phyloP scores from a whole-genome alignment of 2,113 vertebrate genomes.

The Corythoichthys intestinalis region DNA sequence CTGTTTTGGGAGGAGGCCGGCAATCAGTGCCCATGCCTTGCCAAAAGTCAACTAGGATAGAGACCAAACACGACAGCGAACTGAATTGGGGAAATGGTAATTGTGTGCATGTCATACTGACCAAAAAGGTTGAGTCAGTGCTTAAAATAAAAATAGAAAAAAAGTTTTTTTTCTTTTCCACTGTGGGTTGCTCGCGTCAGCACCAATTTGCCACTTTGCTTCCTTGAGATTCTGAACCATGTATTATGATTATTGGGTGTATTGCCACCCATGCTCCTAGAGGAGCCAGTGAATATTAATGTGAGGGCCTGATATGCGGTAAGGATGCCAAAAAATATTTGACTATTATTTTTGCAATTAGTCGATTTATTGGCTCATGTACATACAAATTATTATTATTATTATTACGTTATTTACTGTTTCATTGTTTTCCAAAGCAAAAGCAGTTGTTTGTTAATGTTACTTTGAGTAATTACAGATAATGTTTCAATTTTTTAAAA shows the following conservation, averaged over 20 bases:
- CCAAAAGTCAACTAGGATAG: no score
- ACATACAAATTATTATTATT: no score
- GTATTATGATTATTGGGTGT: constrained; percentile 1
- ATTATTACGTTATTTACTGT: no score
- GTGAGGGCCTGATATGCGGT: background rate
- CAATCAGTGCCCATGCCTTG: background rate
- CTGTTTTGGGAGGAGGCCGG: no score
- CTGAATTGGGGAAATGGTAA: background rate
- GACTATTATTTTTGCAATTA: no score
- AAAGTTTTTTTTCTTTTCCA: constrained; percentile 19
- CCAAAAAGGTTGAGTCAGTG: constrained; percentile 41
- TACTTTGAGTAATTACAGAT: no score
- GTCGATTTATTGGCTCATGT: no score
- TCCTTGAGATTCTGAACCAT: constrained; percentile 21
- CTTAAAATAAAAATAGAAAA: constrained; percentile 27
- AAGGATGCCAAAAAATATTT: no score
- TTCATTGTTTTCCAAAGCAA: no score
- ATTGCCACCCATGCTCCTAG: constrained; percentile 3
- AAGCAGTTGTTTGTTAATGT: no score
- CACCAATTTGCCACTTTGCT: constrained; percentile 22
- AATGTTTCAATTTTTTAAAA: no score
- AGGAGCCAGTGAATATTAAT: constrained; percentile 1
- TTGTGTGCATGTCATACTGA: background rate
- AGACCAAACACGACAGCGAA: background rate
- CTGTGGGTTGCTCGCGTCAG: constrained; percentile 28